Conservation (phyloP, 2,113 vertebrate species). For the Sylvietta virens region DNA sequence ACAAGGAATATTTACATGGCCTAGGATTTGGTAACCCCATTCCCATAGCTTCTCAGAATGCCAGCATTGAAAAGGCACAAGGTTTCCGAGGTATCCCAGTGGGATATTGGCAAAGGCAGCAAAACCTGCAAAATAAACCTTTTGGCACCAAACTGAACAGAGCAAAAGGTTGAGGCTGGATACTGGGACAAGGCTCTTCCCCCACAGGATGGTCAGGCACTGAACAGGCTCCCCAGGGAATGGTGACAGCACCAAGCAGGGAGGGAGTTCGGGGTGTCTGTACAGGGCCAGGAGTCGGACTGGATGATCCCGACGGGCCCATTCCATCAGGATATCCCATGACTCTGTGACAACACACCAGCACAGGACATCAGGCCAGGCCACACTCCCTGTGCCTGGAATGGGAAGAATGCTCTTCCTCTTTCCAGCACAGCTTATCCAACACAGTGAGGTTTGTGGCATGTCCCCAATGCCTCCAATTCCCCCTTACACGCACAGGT, state of each 20-base stretch:
- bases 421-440: background rate
- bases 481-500: background rate
- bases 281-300: background rate
- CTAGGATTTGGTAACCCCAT: background rate
- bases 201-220: background rate
- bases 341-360: background rate
- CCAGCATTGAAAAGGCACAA: background rate
- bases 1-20: accelerated
- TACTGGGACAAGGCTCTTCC: background rate
- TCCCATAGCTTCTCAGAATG: background rate
- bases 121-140: background rate
- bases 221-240: background rate
- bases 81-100: background rate
- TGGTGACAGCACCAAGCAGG: background rate
- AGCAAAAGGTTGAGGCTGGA: background rate
- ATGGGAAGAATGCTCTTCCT: background rate
- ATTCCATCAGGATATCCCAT: background rate
- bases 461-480: background rate
- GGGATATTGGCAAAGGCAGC: background rate
- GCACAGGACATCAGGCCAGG: background rate
- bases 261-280: background rate
- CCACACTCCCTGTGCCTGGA: background rate
- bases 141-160: background rate
- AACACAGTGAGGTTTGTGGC: background rate
- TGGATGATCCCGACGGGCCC: background rate